Evolutionary conservation across 2,113 vertebrate genomes (phyloP), one percentile per base, ranked within the genome.

Genomic region (Anoura caudifer): DNA sequence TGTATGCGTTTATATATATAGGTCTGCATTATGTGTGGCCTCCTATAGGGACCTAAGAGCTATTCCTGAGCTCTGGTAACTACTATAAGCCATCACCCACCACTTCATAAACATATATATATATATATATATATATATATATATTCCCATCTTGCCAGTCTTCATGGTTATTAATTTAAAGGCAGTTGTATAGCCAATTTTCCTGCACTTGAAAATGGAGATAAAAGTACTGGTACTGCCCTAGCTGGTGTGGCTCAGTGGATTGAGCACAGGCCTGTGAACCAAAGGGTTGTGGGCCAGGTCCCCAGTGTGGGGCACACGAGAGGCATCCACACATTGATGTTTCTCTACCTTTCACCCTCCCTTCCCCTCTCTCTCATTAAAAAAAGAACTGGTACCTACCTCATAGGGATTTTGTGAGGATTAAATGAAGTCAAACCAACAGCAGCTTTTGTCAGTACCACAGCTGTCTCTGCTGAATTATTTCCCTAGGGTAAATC

Each of bases 401-500:
- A 73, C 63, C 59, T 88, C 59, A 67, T 56, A 77, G 45, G 19
- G 14, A 56, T 85, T 93, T 63, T 52, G 54, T 85, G 63, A 80
- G 36, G 14, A 72, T 85, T 63, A 93, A 70, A 72, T 28, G 7
- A 95, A 41, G 63, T 82, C 54, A 93, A 90, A 90, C 33, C 7
- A 80, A 86, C 5, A 59, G 45, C 5, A 65, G 91, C 80, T 80
- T 93, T 95, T 86, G 15, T 80, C 86, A 86, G 41, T 80, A 73
- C 45, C 36, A 82, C 11, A 87, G 38, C 54, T 67, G 1, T 94
- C 86, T 76, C 69, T 88, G 33, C 54, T 87, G n/a, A 92, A 67
- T 83, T 92, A 95, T 79, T 82, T 77, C 24, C 13, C 79, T 73
- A 73, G 54, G 19, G 80, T 86, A 93, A 85, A 90, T 79, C 67